These are phyloP conservation scores for Sinella curviseta DNA, from an alignment of 1,140 invertebrate species.

Conservation along the genomic window DNA sequence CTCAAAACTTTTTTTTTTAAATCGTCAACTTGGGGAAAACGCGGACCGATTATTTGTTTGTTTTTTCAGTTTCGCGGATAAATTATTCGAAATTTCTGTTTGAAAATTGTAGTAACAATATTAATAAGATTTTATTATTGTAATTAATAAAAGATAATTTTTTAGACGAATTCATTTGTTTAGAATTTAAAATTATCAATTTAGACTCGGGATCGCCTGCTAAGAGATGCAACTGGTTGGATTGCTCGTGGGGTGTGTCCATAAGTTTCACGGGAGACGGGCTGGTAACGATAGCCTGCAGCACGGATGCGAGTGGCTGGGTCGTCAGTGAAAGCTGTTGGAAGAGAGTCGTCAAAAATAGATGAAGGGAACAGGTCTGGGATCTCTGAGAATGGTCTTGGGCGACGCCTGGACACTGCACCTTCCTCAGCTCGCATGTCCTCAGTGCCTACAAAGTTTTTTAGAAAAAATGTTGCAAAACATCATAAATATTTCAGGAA, in stretches of 20 bases:
- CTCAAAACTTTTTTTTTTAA: too few species aligned
- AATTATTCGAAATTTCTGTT: too few species aligned
- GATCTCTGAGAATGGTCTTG: slow-evolving; percentile 20
- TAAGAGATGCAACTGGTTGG: neutral
- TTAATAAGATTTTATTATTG: neutral
- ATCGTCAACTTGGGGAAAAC: too few species aligned
- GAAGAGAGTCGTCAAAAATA: slow-evolving; percentile 6
- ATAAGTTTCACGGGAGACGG: slow-evolving; percentile 20
- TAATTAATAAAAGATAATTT: slow-evolving; percentile 19
- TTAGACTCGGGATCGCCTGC: slow-evolving; percentile 9
- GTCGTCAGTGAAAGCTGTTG: slow-evolving; percentile 11
- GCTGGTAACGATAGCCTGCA: slow-evolving; percentile 25
- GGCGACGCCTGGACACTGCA: slow-evolving; percentile 5
- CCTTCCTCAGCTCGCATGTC: slow-evolving; percentile 79
- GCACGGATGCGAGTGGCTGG: slow-evolving; percentile 4
- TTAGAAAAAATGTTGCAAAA: slow-evolving; percentile 36
- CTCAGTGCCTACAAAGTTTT: slow-evolving; percentile 68
- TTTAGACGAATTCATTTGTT: neutral
- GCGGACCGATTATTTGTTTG: too few species aligned
- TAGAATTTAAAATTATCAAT: neutral
- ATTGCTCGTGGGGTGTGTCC: slow-evolving; percentile 19
- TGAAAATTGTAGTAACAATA: neutral
- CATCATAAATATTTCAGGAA: neutral
- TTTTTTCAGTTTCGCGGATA: too few species aligned
- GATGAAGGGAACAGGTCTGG: slow-evolving; percentile 15